Base-by-base conservation (phyloP, 1,140 invertebrate genomes). In the Stegodyphus dumicola region DNA sequence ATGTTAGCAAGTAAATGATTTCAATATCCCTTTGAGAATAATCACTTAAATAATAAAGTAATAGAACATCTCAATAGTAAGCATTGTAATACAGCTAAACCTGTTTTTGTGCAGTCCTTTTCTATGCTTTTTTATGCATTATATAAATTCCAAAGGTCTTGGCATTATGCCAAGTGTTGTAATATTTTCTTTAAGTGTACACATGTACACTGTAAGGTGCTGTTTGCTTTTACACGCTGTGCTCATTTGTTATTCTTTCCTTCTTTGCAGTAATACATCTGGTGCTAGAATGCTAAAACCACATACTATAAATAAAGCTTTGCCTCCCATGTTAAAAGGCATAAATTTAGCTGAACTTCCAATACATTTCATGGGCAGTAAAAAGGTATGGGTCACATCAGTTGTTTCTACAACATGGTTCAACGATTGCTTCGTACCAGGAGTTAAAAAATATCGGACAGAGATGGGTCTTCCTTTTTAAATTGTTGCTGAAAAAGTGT, bases 401-500 rank as follows among this genome's bases (percentile, higher is more conserved):
- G 17, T 18, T 18, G 49, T 87, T 10, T 88, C 87, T 76, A 56
- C 74, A 66, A 85, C 87, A n/a, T 87, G 73, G 70, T 73, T 88
- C 53, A 85, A 17, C 13, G 69, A 80, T 65, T 85, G 87, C 48
- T 86, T 88, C 64, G 71, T 48, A 13, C 86, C 85, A 17, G 54
- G 54, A 33, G 64, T 88, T 6, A 54, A 87, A 86, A 11, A 60
- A 13, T 88, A 88, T 64, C 79, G 18, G 53, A 56, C 51, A 49
- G 71, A 73, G 13, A 85, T 86, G 13, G 85, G 75, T 10, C 49
- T 89, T n/a, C 15, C 15, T 51, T 49, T 83, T 77, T 66, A 88
- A 88, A 67, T 76, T 81, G 18, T 71, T 89, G 52, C 76, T 88
- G n/a, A n/a, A n/a, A n/a, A n/a, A 51, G 88, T 65, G 15, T 88